Percentiles rank a stretch among this genome's conserved stretches.
Evolutionary conservation across 2,888 invertebrate species (phyloP).

Genomic region (Chloromyia formosa): DNA sequence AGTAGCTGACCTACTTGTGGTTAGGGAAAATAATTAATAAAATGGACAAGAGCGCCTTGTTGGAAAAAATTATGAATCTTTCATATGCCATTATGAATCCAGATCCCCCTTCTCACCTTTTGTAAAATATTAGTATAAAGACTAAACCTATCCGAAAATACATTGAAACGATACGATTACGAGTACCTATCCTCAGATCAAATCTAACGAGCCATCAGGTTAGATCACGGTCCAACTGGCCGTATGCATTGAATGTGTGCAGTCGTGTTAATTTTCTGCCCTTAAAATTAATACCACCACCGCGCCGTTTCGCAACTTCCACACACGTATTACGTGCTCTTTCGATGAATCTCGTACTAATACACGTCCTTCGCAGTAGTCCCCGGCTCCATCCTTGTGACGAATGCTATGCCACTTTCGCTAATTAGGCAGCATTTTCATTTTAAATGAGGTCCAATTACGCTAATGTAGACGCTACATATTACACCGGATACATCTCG

Average conservation of each 20-base stretch:
- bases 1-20: no score
- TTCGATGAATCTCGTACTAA: background rate
- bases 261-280: conserved; percentile 45
- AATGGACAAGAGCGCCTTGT: no score
- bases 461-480: conserved; percentile 54
- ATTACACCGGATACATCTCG: conserved; percentile 53
- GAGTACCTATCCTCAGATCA: background rate
- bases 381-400: conserved; percentile 41
- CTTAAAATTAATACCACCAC: conserved; percentile 46
- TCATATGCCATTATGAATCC: no score
- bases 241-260: conserved; percentile 11
- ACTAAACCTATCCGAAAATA: no score
- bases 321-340: background rate
- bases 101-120: no score
- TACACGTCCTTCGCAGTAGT: background rate
- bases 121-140: no score
- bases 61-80: no score
- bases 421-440: conserved; percentile 56
- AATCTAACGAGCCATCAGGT: no score
- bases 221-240: no score
- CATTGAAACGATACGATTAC: no score
- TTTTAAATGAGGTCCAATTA: conserved; percentile 56
- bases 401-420: conserved; percentile 54
- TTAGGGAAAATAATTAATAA: no score
- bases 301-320: conserved; percentile 18